These are phyloP conservation scores for Cantharis rufa DNA, from an alignment of 2,888 invertebrate species.

Conservation along the genomic window DNA sequence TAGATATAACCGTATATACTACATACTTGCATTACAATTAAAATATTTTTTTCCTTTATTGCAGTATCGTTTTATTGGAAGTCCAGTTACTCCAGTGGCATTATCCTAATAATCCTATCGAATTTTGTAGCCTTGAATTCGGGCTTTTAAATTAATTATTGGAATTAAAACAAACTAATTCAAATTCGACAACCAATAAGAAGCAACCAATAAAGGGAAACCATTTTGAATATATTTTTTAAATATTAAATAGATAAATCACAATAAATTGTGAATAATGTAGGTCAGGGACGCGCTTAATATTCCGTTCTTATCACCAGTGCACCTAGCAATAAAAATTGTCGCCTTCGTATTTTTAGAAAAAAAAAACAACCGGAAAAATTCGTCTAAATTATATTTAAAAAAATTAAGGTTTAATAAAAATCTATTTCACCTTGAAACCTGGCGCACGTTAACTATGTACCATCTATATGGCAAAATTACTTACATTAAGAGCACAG, in stretches of 20 bases:
- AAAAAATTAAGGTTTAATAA: background rate
- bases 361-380: background rate
- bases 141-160: background rate
- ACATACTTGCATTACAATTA: too few species aligned
- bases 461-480: background rate
- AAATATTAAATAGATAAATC: background rate
- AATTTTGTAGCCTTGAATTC: background rate
- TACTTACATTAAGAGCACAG: background rate
- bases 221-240: background rate
- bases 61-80: too few species aligned
- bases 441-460: background rate
- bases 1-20: too few species aligned
- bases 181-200: background rate
- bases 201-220: background rate
- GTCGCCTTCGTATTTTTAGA: background rate
- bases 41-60: too few species aligned
- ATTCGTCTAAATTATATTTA: background rate
- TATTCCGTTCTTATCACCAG: background rate
- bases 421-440: background rate
- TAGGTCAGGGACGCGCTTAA: background rate
- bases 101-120: background rate
- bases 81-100: background rate
- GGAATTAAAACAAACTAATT: background rate
- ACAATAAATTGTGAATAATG: background rate
- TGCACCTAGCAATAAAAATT: background rate